These are phyloP conservation scores for Melolontha melolontha DNA, from an alignment of 2,888 invertebrate species.

Conservation along the genomic window DNA sequence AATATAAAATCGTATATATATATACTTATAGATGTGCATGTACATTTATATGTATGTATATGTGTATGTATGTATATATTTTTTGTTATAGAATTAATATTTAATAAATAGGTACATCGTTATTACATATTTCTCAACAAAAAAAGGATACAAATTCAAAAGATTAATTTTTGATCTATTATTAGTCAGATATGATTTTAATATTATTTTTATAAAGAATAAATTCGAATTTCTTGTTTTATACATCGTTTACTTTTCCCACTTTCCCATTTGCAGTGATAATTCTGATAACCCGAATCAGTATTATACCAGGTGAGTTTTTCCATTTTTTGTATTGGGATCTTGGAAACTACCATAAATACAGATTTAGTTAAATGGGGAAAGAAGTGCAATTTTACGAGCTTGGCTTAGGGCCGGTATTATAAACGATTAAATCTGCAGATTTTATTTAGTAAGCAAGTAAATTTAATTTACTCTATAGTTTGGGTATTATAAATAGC, in stretches of 20 bases:
- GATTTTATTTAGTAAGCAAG: no score
- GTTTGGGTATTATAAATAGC: no score
- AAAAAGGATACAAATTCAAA: slow-evolving; percentile 41
- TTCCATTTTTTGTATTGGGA: no score
- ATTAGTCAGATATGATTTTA: slow-evolving; percentile 45
- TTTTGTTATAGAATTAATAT: slow-evolving; percentile 64
- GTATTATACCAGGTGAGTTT: no score
- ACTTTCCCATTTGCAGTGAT: neutral
- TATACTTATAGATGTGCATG: slow-evolving; percentile 51
- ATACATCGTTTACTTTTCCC: slow-evolving; percentile 22
- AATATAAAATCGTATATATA: slow-evolving; percentile 32
- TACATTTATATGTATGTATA: slow-evolving; percentile 56
- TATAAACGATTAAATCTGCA: no score
- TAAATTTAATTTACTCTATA: no score
- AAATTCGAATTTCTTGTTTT: slow-evolving; percentile 41
- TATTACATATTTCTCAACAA: slow-evolving; percentile 45
- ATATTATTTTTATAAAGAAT: slow-evolving; percentile 47
- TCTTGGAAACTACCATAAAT: no score
- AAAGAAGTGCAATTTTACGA: no score
- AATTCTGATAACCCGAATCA: no score
- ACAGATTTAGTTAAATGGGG: no score
- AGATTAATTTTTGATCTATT: slow-evolving; percentile 47
- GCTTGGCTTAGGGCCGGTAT: no score
- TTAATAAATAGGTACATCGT: slow-evolving; percentile 56
- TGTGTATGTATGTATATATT: slow-evolving; percentile 56